A percentile compares a stretch with the other conserved stretches of the same genome.
Conservation (phyloP, 2,113 vertebrate genomes). For the Dermatemys mawii region DNA sequence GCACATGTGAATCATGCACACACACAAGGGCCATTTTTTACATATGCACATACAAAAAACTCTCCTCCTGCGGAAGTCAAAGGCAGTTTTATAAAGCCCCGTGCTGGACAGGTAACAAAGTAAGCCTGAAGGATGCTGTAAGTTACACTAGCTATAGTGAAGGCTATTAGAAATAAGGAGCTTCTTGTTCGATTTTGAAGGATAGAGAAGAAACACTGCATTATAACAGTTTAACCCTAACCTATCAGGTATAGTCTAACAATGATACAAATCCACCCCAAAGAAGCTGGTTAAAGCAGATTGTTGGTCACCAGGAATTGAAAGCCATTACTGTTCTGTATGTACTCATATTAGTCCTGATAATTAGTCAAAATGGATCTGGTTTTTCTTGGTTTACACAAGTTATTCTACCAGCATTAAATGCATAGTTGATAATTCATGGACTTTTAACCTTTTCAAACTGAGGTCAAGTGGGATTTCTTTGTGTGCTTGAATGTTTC, state of each 20-base stretch:
- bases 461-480: conserved; percentile 40
- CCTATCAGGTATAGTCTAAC: not conserved
- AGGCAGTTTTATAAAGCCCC: not conserved
- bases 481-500: not conserved
- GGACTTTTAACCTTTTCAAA: conserved; percentile 5
- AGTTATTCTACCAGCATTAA: not conserved
- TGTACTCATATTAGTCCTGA: not conserved
- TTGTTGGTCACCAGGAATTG: not conserved
- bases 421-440: not conserved
- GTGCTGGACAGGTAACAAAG: not conserved
- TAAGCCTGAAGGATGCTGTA: not conserved
- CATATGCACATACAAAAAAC: not conserved
- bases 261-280: not conserved
- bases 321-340: not conserved
- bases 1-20: not conserved
- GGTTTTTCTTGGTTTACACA: not conserved
- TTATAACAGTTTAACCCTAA: not conserved
- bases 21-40: not conserved
- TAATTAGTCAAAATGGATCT: not conserved
- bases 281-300: not conserved
- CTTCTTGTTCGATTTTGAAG: not conserved
- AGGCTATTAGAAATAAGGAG: not conserved
- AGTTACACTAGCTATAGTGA: not conserved
- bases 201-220: not conserved
- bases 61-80: not conserved